Percentiles rank a stretch among this genome's conserved stretches.
Evolutionary conservation across 1,140 invertebrate genomes (phyloP).

Genomic region (Harlomillsia oculata): DNA sequence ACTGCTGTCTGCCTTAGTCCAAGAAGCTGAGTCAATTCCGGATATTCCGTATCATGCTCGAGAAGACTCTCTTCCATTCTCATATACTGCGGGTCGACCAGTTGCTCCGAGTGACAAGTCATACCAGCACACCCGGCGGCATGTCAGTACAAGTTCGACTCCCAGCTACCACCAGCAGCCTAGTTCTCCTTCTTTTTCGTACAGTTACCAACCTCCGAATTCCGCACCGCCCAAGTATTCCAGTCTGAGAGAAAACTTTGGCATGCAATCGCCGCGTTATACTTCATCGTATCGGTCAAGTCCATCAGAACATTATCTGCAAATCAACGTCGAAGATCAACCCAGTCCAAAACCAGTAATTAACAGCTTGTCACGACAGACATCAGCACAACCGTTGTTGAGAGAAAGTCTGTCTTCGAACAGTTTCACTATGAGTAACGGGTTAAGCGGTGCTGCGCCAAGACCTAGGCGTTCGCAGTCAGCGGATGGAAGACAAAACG

Average conservation of each 20-base stretch:
- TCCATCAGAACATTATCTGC: constrained; percentile 6
- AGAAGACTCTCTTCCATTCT: constrained; percentile 67
- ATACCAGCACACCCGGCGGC: background rate
- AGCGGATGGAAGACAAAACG: constrained; percentile 17
- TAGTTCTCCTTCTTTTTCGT: background rate
- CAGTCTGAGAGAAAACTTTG: background rate
- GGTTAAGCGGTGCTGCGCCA: background rate
- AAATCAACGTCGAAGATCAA: constrained; percentile 9
- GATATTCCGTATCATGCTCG: constrained; percentile 67
- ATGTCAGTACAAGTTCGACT: background rate
- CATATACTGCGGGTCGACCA: constrained; percentile 45
- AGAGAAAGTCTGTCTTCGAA: constrained; percentile 15
- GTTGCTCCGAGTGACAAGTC: background rate
- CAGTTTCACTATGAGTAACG: background rate
- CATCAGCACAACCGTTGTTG: background rate
- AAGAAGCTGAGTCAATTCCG: constrained; percentile 33
- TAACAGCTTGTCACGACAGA: background rate
- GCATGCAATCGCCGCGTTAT: too few species aligned
- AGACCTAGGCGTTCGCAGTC: constrained; percentile 18
- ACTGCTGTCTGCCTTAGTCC: constrained; percentile 28
- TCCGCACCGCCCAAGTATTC: constrained; percentile 3
- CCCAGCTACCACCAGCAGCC: constrained; percentile 2
- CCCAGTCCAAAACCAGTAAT: constrained; percentile 3
- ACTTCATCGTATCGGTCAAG: too few species aligned
- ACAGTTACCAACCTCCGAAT: constrained; percentile 1